Base-by-base conservation (phyloP, 2,888 invertebrate species). In the Chaetogeoica ovagalla region DNA sequence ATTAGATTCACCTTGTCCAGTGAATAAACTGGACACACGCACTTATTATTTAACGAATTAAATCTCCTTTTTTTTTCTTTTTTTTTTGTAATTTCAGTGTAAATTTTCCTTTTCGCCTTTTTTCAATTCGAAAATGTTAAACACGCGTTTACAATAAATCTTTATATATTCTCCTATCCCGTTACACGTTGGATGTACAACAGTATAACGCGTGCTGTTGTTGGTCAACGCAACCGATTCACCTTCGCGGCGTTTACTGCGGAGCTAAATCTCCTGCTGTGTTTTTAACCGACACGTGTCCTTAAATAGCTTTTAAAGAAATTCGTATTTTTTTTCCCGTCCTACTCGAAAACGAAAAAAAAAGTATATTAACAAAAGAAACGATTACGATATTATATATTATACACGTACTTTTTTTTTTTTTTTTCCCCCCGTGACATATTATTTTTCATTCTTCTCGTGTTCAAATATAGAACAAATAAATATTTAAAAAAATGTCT, bases 181-280 rank as follows among this genome's bases (percentile, higher is more conserved):
- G 43, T 15, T 1, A 1, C 48, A 48, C 48, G 48, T 13, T 48
- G 48, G 7, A 43, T n/a, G n/a, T n/a, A n/a, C n/a, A n/a, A 43
- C 43, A 4, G 4, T 43, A 11, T 48, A 66, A 43, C 43, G 75
- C 30, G n/a, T 59, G 59, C 30, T 13, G 15, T 11, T 48, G 48
- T 0, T 68, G 66, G 57, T 59, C 75, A 68, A 48, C 43, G 55
- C 57, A 65, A 43, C 59, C 43, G 17, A 69, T 69, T 39, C 52
- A 77, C 77, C 77, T 77, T 77, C 62, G 39, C 66, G 48, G 43
- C 55, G 13, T 60, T 19, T 23, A 55, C 37, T 69, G 6, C 37
- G 65, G 23, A 71, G 57, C n/a, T 79, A 37, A 71, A 79, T 79
- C 79, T 79, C 79, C 79, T 79, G 79, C 79, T 79, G 79, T 79